Conservation (phyloP, 1,140 invertebrate genomes). For the Vanessa tameamea region DNA sequence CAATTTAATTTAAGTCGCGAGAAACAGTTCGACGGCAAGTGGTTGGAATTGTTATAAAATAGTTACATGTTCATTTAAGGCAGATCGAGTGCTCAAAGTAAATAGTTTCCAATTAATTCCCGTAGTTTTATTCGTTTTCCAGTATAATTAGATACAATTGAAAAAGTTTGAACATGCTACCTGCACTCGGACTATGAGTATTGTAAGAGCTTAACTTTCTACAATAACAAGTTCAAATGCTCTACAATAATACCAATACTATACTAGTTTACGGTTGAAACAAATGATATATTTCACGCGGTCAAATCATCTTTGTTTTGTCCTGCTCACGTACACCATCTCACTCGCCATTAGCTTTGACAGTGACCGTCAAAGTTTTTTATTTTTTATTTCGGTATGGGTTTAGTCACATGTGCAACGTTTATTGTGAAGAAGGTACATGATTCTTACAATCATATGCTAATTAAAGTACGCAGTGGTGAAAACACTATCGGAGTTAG, state of each 20-base stretch:
- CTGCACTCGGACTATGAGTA: neutral
- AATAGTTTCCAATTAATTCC: neutral
- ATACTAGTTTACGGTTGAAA: constrained; percentile 45
- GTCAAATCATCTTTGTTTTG: constrained; percentile 48
- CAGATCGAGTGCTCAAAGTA: neutral
- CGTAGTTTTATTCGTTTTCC: too few relatives aligned
- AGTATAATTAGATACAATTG: neutral
- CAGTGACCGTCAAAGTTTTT: constrained; percentile 45
- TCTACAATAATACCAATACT: constrained; percentile 17
- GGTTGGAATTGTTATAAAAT: constrained; percentile 12
- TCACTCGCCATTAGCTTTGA: constrained; percentile 39
- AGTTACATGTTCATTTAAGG: too few relatives aligned
- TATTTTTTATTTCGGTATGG: neutral
- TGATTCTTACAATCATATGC: neutral
- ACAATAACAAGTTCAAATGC: neutral
- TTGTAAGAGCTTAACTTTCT: neutral
- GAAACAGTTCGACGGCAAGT: constrained; percentile 15
- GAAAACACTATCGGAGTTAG: constrained; percentile 4
- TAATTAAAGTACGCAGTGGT: neutral
- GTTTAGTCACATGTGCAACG: neutral
- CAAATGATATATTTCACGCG: constrained; percentile 49
- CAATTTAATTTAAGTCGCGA: constrained; percentile 23
- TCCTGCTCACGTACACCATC: constrained; percentile 35
- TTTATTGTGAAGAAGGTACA: neutral
- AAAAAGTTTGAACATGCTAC: neutral